Conservation (phyloP, 1,140 invertebrate species). For the Hirudo medicinalis region DNA sequence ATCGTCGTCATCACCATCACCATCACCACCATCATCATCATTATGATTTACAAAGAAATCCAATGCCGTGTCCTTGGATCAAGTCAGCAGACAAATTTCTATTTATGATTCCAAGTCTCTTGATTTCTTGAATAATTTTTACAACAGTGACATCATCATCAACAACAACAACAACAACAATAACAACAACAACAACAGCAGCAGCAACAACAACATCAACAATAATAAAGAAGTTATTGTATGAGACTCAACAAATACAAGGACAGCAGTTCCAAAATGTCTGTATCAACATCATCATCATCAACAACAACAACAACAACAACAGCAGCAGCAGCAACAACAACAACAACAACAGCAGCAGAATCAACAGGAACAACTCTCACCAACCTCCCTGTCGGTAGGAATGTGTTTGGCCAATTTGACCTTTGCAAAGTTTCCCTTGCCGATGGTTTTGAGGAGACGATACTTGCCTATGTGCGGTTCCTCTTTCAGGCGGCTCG, state of each 20-base stretch:
- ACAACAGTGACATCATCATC: too few species aligned
- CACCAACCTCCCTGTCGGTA: constrained; percentile 76
- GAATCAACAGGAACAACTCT: too few species aligned
- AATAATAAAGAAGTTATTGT: background rate
- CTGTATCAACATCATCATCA: background rate
- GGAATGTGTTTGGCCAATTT: constrained; percentile 98
- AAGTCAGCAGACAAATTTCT: background rate
- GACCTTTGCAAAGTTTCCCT: constrained; percentile 99
- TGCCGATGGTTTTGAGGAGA: constrained; percentile 97
- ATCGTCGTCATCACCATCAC: background rate
- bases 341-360: background rate
- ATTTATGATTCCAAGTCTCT: background rate
- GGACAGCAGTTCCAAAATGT: background rate
- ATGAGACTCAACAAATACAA: background rate
- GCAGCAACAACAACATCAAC: background rate
- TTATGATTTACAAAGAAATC: background rate
- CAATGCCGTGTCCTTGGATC: too few species aligned
- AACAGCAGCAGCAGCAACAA: background rate
- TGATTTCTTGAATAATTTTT: too few species aligned
- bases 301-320: background rate
- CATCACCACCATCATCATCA: background rate
- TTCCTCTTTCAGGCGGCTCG: constrained; percentile 4
- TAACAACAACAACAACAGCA: background rate
- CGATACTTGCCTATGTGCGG: constrained; percentile 77
- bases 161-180: background rate